These are phyloP conservation scores for Hetaerina americana DNA, from an alignment of 1,140 invertebrate species.

Conservation along the genomic window DNA sequence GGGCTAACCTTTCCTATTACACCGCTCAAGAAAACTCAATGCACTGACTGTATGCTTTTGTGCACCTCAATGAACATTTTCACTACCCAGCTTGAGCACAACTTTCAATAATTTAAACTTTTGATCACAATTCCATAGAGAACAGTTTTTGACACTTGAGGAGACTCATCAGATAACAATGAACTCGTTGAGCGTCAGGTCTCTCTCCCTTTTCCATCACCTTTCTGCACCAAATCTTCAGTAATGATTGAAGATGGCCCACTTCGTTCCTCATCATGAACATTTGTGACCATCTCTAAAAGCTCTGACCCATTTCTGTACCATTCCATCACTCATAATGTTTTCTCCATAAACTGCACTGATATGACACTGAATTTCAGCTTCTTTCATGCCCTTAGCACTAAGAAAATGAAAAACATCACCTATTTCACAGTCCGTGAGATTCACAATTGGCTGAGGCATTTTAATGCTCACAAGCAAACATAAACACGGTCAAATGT, in stretches of 20 bases:
- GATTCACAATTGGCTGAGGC: slow-evolving; percentile 7
- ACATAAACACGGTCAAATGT: slow-evolving; percentile 9
- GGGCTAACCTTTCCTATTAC: too few species aligned
- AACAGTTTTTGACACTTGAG: not conserved
- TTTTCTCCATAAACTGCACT: slow-evolving; percentile 15
- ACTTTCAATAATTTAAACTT: not conserved
- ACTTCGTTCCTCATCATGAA: slow-evolving; percentile 12
- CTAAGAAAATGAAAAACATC: slow-evolving; percentile 10
- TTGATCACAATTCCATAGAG: not conserved
- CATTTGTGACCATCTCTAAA: slow-evolving; percentile 15
- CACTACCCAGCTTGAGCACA: not conserved
- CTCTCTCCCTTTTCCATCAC: slow-evolving; percentile 7
- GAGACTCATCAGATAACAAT: not conserved
- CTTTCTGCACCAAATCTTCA: slow-evolving; percentile 7
- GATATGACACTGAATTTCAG: slow-evolving; percentile 13
- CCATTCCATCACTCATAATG: slow-evolving; percentile 17
- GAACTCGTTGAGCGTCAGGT: not conserved
- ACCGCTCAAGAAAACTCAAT: too few species aligned
- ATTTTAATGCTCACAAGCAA: slow-evolving; percentile 5
- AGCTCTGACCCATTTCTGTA: slow-evolving; percentile 14
- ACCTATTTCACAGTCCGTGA: slow-evolving; percentile 11
- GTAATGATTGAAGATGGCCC: slow-evolving; percentile 11
- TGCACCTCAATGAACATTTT: too few species aligned
- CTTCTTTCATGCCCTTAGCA: slow-evolving; percentile 3
- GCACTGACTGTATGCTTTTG: too few species aligned